Evolutionary conservation across 2,888 invertebrate species (phyloP).

Genomic region (Caenorhabditis sulstoni): DNA sequence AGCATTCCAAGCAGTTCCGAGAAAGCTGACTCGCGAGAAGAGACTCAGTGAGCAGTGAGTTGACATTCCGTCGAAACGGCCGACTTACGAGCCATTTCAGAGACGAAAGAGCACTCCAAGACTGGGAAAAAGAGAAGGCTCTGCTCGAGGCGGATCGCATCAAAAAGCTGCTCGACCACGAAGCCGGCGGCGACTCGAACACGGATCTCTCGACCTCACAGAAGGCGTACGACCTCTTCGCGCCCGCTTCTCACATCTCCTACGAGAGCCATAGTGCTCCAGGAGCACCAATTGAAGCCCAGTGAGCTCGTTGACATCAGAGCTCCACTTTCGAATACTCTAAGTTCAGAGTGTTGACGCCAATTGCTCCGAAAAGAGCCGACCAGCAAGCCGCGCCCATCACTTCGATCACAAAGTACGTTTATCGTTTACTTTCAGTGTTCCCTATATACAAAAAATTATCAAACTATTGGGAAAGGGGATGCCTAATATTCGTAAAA

Average conservation of each 20-base stretch:
- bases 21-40: constrained; percentile 44
- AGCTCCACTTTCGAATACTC: background rate
- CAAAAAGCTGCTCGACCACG: constrained; percentile 64
- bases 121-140: constrained; percentile 69
- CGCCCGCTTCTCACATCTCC: constrained; percentile 67
- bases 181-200: constrained; percentile 65
- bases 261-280: constrained; percentile 56
- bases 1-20: constrained; percentile 37
- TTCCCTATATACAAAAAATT: constrained; percentile 11
- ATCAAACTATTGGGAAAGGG: background rate
- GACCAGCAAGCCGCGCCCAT: constrained; percentile 11
- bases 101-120: constrained; percentile 65
- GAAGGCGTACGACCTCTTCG: constrained; percentile 59
- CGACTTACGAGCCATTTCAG: constrained; percentile 45
- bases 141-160: constrained; percentile 67
- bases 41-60: constrained; percentile 59
- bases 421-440: constrained; percentile 17
- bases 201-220: constrained; percentile 59
- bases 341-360: constrained; percentile 28
- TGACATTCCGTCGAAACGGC: background rate
- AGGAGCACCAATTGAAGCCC: constrained; percentile 15
- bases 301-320: constrained; percentile 18
- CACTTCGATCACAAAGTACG: constrained; percentile 43
- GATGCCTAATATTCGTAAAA: constrained; percentile 29
- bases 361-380: constrained; percentile 37